A percentile compares a stretch with the other conserved stretches of the same genome.
Evolutionary conservation across 2,113 vertebrate genomes (phyloP).

Genomic region (Synodontis membranacea): DNA sequence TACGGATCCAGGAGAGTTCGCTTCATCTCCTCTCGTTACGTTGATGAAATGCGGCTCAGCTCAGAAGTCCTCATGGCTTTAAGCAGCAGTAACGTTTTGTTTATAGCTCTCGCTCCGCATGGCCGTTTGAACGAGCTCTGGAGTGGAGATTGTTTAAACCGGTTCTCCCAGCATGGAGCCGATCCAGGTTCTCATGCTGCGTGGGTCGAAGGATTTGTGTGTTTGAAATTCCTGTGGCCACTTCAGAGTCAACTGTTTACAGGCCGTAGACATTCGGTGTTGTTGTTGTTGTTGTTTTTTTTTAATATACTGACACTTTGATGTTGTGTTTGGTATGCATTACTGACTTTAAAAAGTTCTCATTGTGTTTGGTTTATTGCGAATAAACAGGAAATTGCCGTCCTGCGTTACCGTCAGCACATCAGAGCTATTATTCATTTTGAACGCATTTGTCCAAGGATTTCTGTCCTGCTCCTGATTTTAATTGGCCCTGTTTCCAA

Average conservation of each 20-base stretch:
- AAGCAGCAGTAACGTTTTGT: conserved; percentile 35
- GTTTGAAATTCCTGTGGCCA: conserved; percentile 73
- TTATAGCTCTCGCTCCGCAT: conserved; percentile 39
- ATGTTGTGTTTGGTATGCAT: conserved; percentile 3
- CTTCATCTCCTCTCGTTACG: conserved; percentile 32
- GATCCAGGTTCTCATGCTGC: conserved; percentile 57
- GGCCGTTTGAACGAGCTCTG: conserved; percentile 37
- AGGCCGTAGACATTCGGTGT: conserved; percentile 55
- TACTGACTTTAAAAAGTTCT: conserved; percentile 21
- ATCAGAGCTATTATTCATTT: conserved; percentile 29
- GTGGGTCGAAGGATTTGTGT: conserved; percentile 57
- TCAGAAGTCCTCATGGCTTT: conserved; percentile 22
- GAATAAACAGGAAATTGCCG: conserved; percentile 50
- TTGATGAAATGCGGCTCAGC: conserved; percentile 25
- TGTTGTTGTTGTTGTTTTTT: conserved; percentile 20
- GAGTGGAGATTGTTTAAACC: conserved; percentile 43
- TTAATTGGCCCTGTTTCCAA: conserved; percentile 18
- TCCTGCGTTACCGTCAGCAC: conserved; percentile 23
- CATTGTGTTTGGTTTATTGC: conserved; percentile 38
- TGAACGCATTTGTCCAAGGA: background rate
- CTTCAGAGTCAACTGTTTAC: conserved; percentile 61
- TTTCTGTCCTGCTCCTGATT: conserved; percentile 26
- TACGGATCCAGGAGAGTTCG: conserved; percentile 13
- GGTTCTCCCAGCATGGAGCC: conserved; percentile 56
- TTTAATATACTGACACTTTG: conserved; percentile 24